phyloP scores from a whole-genome alignment of 2,888 invertebrate genomes.

The Volucella bombylans region DNA sequence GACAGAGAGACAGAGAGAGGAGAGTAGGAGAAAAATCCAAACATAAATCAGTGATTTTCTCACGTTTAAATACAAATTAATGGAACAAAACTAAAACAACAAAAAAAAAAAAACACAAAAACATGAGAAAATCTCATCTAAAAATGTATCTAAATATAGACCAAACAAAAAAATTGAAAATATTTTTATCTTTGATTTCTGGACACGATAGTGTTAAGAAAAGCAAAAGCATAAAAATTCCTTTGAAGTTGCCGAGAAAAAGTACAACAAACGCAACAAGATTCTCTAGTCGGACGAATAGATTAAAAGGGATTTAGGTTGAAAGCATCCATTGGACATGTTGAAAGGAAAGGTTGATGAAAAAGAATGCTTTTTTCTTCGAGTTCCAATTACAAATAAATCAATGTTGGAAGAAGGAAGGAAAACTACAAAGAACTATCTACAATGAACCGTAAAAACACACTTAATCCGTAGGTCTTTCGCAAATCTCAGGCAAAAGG shows the following conservation, averaged over 20 bases:
- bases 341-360: slow-evolving; percentile 9
- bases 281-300: slow-evolving; percentile 27
- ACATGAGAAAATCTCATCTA: neutral
- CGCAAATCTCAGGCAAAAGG: neutral
- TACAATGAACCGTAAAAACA: slow-evolving; percentile 1
- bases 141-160: slow-evolving; percentile 57
- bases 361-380: slow-evolving; percentile 27
- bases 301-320: slow-evolving; percentile 3
- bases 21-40: slow-evolving; percentile 12
- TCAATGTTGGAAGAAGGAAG: neutral
- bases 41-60: slow-evolving; percentile 61
- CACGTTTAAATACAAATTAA: slow-evolving; percentile 49
- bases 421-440: neutral
- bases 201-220: slow-evolving; percentile 22
- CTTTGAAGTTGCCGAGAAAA: slow-evolving; percentile 2
- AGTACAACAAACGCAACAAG: slow-evolving; percentile 70
- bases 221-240: slow-evolving; percentile 16
- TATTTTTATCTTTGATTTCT: slow-evolving; percentile 31
- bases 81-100: neutral
- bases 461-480: slow-evolving; percentile 14
- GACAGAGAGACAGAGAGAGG: slow-evolving; percentile 20
- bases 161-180: slow-evolving; percentile 24
- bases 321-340: slow-evolving; percentile 42
- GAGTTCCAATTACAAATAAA: slow-evolving; percentile 22
- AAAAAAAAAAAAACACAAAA: slow-evolving; percentile 28